Evolutionary conservation across 2,113 vertebrate species (phyloP), one percentile per base, ranked within the genome.

Genomic region (Clarias gariepinus): DNA sequence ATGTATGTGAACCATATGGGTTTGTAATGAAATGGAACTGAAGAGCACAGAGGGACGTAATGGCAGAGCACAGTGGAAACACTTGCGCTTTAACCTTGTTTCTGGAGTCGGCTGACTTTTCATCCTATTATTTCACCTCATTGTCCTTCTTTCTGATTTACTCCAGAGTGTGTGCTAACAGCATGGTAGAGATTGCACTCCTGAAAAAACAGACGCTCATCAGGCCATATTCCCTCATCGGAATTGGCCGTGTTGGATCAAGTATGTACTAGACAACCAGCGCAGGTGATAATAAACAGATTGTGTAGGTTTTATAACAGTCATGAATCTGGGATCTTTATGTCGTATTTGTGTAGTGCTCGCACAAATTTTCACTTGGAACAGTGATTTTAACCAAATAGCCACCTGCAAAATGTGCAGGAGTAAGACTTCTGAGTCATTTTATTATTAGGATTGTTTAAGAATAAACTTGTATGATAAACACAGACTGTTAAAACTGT

Each of bases 1-100:
- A 63, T 79, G 57, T 87, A 87, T 85, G 77, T 83, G 68, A 89
- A 89, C 84, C 86, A 87, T 73, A 87, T 89, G 88, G 80, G 36
- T 18, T 52, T 36, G 73, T 89, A 83, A 87, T 85, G 83, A 82
- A 83, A 84, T 84, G 83, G 81, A 83, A 58, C 57, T 25, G 41
- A 41, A 47, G 47, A 47, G 63, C 53, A 1, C 23, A 28, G 21
- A 25, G 63, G 63, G 66, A 85, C 6, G 1, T 78, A 64, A 61
- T 11, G 52, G 52, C 47, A 36, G 84, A 36, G 11, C 21, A 1
- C 36, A 52, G 74, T 28, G n/a, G 47, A 85, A 66, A 68, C 25
- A 33, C 60, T 21, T 53, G 41, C 36, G 76, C 57, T 28, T 41
- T 76, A 63, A 28, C 19, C 25, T 33, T 57, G 19, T 19, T 63